Conservation (phyloP, 2,113 vertebrate species). For the Odocoileus hemionus region DNA sequence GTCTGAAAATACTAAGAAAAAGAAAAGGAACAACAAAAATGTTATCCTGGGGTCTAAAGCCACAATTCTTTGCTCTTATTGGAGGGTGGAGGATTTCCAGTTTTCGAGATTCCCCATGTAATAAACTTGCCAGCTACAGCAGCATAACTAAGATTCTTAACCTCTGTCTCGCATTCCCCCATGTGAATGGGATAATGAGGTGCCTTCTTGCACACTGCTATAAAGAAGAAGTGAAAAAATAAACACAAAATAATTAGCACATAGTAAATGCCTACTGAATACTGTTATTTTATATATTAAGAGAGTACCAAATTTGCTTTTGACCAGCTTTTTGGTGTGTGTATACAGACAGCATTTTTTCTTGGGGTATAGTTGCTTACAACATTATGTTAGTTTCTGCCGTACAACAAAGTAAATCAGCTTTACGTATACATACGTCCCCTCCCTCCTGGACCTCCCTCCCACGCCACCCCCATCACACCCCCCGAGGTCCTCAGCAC, state of each 20-base stretch:
- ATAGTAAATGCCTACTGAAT: not conserved
- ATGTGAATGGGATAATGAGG: not conserved
- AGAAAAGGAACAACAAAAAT: not conserved
- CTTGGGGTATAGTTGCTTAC: not conserved
- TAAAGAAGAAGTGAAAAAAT: slow-evolving; percentile 16
- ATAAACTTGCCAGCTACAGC: not conserved
- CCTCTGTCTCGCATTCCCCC: not conserved
- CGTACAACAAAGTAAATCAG: not conserved
- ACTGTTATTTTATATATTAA: not conserved
- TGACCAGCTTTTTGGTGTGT: not conserved
- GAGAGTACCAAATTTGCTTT: not conserved
- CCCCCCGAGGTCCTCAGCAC: not conserved
- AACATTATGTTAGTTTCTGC: not conserved
- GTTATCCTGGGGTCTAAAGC: not conserved
- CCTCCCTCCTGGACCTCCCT: not conserved
- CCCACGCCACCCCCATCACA: not conserved
- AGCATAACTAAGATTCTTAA: not conserved
- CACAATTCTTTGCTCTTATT: not conserved
- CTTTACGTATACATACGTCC: not conserved
- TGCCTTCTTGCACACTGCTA: not conserved
- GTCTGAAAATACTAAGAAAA: not conserved
- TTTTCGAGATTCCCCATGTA: not conserved
- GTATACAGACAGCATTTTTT: not conserved
- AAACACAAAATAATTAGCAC: not conserved
- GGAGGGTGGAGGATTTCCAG: not conserved